Percentiles rank a stretch among this genome's conserved stretches.
Conservation (phyloP, 2,113 vertebrate species). For the Seriola rivoliana region DNA sequence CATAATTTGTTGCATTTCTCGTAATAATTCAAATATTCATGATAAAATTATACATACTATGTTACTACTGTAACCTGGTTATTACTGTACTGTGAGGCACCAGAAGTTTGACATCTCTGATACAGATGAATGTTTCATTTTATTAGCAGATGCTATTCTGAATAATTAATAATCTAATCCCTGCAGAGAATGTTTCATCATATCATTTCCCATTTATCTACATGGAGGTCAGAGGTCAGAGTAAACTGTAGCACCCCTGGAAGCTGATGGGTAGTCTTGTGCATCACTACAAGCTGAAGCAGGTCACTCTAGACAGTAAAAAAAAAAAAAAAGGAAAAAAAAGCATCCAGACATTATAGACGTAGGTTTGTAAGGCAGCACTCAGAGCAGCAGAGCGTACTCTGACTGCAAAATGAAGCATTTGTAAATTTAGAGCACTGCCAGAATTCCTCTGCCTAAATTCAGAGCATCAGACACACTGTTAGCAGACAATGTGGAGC, state of each 20-base stretch:
- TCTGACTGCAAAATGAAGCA: slow-evolving; percentile 38
- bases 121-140: background rate
- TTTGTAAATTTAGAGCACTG: slow-evolving; percentile 39
- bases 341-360: slow-evolving; percentile 3
- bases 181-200: background rate
- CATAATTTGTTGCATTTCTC: background rate
- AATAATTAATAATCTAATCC: background rate
- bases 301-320: background rate
- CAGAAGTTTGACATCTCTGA: background rate
- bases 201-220: slow-evolving; percentile 3
- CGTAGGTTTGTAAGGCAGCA: slow-evolving; percentile 12
- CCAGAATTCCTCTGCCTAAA: slow-evolving; percentile 30
- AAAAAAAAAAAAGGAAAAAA: slow-evolving; percentile 9
- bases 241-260: background rate
- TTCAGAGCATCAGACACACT: slow-evolving; percentile 12
- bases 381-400: background rate
- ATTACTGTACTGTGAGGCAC: background rate
- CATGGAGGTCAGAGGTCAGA: slow-evolving; percentile 34
- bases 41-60: background rate
- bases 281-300: background rate
- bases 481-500: slow-evolving; percentile 6
- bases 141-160: background rate
- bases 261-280: background rate
- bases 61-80: background rate
- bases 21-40: background rate